Evolutionary conservation across 2,113 vertebrate species (phyloP), one percentile per base, ranked within the genome.

Genomic region (Asarcornis scutulata): DNA sequence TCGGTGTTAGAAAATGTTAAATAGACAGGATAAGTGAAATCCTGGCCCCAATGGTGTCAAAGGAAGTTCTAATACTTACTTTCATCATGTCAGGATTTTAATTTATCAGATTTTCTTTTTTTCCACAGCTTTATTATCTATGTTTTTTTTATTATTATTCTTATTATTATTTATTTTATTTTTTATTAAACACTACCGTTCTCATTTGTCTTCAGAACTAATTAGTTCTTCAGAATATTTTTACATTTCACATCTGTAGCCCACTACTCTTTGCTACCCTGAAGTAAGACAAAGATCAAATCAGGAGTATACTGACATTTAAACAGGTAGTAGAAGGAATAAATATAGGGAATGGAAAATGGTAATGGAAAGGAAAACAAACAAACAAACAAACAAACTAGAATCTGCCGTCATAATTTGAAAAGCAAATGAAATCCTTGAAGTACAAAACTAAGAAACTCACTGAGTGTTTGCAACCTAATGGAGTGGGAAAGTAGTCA

Each of bases 1-100:
- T 89, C 86, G 62, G 38, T 34, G 87, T 94, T 79, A 83, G 29
- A 84, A 91, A 86, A 91, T 14, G 8, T 87, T 82, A 79, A 75
- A 89, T 56, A 88, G 84, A 78, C 29, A 86, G 73, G 17, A 27
- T 86, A 85, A 84, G 62, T 69, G 66, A 91, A 90, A 85, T 76
- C 4, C 1, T 82, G 42, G 22, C 60, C 53, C 74, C 8, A 67
- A 11, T 34, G 58, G 85, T 91, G 56, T 20, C n/a, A 79, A 34
- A 23, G 42, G 38, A 87, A 79, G 7, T 50, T 87, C 44, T 82
- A 84, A 55, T 56, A 46, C 16, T 83, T 59, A 42, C 68, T 89
- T 94, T 84, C 29, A 78, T 87, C 62, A 52, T 72, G n/a, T 53
- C 32, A 69, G 44, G 42, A 46, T 53, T 72, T 94, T 69, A 71